Conservation (phyloP, 2,888 invertebrate species). For the Clitarchus hookeri region DNA sequence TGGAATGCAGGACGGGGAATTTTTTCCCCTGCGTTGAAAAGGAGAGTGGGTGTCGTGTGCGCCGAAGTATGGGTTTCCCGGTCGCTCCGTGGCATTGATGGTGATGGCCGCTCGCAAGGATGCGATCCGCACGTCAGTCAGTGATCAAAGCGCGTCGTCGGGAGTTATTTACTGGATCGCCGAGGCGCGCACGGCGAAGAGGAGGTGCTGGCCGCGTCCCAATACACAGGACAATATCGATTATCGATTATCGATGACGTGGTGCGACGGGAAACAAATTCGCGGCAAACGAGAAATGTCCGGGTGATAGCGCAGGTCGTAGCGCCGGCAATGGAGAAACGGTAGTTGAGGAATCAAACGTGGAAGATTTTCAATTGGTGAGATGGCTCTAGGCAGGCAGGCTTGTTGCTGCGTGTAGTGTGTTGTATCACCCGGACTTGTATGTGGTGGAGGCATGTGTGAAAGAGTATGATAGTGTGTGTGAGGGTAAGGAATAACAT, state of each 20-base stretch:
- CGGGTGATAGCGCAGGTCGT: no score
- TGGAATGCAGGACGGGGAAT: background rate
- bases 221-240: conserved; percentile 3
- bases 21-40: background rate
- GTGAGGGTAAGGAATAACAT: no score
- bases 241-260: background rate
- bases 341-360: no score
- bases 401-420: no score
- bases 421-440: no score
- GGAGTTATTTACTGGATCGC: background rate
- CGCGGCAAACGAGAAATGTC: background rate
- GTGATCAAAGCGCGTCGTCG: background rate
- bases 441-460: no score
- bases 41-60: background rate
- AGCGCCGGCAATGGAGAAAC: no score
- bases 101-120: background rate
- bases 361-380: no score
- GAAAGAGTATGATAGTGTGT: no score
- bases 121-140: background rate
- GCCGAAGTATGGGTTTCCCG: background rate
- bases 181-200: background rate
- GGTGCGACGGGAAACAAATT: background rate
- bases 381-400: no score
- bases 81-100: background rate
- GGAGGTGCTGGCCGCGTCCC: background rate